Percentiles rank a stretch among this genome's conserved stretches.
These are phyloP conservation scores for Tapirus terrestris DNA, from an alignment of 2,113 vertebrate genomes.

Conservation along the genomic window DNA sequence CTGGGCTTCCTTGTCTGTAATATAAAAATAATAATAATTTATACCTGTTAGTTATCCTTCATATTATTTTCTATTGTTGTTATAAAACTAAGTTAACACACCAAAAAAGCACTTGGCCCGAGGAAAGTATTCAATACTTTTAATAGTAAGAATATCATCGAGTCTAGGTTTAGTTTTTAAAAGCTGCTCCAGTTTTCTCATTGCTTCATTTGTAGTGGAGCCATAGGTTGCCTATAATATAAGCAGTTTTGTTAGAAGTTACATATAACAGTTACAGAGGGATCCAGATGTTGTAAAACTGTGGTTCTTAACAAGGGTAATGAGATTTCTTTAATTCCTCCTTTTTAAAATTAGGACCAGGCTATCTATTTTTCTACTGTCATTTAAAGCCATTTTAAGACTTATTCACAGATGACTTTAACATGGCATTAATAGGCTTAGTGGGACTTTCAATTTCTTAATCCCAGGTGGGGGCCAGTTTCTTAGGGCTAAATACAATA, in stretches of 20 bases:
- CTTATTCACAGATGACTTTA: conserved; percentile 26
- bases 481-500: not conserved
- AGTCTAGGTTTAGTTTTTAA: not conserved
- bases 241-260: not conserved
- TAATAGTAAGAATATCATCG: not conserved
- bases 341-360: not conserved
- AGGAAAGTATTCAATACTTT: not conserved
- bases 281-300: not conserved
- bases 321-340: not conserved
- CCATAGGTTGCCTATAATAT: not conserved
- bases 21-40: not conserved
- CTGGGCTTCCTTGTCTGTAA: not conserved
- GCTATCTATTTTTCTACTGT: not conserved
- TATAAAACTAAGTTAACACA: not conserved
- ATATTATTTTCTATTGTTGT: not conserved
- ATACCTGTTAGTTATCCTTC: not conserved
- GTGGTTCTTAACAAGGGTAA: not conserved
- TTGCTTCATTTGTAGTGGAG: not conserved
- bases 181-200: not conserved
- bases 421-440: not conserved
- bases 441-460: not conserved
- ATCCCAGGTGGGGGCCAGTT: not conserved
- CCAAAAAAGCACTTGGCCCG: not conserved
- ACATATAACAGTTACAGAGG: not conserved
- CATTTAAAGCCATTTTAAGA: not conserved